Base-by-base conservation (phyloP, 2,888 invertebrate genomes). In the Hirtodrosophila cameraria region DNA sequence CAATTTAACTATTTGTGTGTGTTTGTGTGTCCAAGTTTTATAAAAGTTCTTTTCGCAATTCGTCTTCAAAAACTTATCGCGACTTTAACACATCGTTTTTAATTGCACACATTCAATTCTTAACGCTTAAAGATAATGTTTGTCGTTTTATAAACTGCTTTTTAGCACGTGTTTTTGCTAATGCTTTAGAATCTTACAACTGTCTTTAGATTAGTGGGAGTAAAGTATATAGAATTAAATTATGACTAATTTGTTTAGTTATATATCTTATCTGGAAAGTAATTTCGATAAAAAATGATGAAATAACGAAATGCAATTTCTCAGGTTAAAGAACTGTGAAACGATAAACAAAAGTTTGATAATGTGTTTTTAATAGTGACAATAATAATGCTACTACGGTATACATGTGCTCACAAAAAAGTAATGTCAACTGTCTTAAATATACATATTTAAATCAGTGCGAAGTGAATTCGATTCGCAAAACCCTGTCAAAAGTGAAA, bases 151-250 rank as follows among this genome's bases (percentile, higher is more conserved):
- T 39, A 38, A 48, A 39, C 48, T 7, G 1, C n/a, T n/a, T n/a
- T n/a, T 7, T n/a, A 18, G 39, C 55, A 55, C 55, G 55, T 49
- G 55, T 39, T 41, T 33, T 18, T 30, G 38, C 7, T 7, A 46
- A 36, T 38, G 8, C n/a, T 1, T 18, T 20, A 23, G 8, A 23
- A 23, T 23, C 23, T 15, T 6, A 15, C 18, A 13, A 31, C 20
- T n/a, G n/a, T 30, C 13, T 30, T 20, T 20, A 20, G 28, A 49
- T 30, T 36, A 38, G 28, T 38, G 38, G 28, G 8, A 23, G n/a
- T n/a, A 23, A 23, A 7, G 1, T 23, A 7, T 23, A 23, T 6
- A 23, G 6, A 23, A 23, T 23, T 23, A 6, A 18, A 5, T 2
- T 23, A 6, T 23, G 23, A 23, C 8, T 23, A 6, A 23, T 4